These are phyloP conservation scores for Hermaeophaga mercurialis DNA, from an alignment of 2,888 invertebrate species.

Conservation along the genomic window DNA sequence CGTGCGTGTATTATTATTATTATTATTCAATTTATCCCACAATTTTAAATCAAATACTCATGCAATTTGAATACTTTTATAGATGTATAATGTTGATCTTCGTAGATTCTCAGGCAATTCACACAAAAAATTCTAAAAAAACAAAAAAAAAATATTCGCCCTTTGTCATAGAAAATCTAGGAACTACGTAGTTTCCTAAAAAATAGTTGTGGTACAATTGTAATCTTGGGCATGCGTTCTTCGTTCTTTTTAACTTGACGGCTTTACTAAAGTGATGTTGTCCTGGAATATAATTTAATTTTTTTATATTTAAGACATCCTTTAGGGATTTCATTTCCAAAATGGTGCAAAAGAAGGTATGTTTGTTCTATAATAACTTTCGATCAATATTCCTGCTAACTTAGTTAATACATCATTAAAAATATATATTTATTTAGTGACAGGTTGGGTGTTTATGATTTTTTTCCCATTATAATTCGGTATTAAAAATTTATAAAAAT, in stretches of 20 bases:
- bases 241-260: constrained; percentile 29
- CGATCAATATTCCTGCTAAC: constrained; percentile 8
- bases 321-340: constrained; percentile 32
- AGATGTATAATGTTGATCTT: too few relatives aligned
- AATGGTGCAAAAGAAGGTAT: constrained; percentile 54
- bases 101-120: too few relatives aligned
- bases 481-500: too few relatives aligned
- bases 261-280: constrained; percentile 21
- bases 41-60: too few relatives aligned
- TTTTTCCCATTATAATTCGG: too few relatives aligned
- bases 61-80: too few relatives aligned
- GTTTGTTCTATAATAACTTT: constrained; percentile 14
- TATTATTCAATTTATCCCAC: too few relatives aligned
- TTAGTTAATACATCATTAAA: not conserved
- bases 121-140: too few relatives aligned
- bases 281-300: constrained; percentile 23
- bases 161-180: too few relatives aligned
- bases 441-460: constrained; percentile 8
- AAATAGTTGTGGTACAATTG: constrained; percentile 11
- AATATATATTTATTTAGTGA: not conserved
- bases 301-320: constrained; percentile 41
- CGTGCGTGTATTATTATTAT: too few relatives aligned
- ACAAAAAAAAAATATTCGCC: too few relatives aligned
- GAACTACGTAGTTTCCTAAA: too few relatives aligned
- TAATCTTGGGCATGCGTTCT: constrained; percentile 6